Evolutionary conservation across 2,113 vertebrate species (phyloP).

Genomic region (Hypocryptadius cinnamomeus): DNA sequence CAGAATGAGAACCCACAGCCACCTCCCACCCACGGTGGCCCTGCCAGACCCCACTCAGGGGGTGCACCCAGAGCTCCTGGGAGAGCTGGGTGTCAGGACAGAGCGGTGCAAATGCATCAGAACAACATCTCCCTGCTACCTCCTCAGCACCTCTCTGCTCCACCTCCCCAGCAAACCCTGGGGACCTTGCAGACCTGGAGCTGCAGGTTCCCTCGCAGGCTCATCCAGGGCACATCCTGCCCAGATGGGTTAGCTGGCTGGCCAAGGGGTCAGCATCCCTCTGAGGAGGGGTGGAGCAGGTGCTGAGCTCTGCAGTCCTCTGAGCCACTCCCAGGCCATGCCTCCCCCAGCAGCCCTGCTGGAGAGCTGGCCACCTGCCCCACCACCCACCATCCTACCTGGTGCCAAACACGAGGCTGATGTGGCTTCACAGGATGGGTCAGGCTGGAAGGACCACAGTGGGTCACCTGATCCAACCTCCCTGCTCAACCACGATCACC

Average conservation of each 20-base stretch:
- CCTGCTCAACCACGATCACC: background rate
- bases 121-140: background rate
- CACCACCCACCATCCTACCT: background rate
- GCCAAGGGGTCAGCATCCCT: rapidly evolving
- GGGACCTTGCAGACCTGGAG: background rate
- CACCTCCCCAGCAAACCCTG: background rate
- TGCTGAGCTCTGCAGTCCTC: background rate
- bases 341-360: rapidly evolving
- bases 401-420: rapidly evolving
- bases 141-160: background rate
- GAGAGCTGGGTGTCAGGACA: background rate
- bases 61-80: background rate
- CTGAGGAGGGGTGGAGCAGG: background rate
- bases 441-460: background rate
- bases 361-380: background rate
- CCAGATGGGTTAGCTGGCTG: background rate
- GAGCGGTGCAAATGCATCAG: rapidly evolving
- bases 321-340: background rate
- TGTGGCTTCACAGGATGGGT: background rate
- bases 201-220: background rate
- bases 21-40: background rate
- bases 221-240: background rate
- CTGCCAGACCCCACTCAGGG: background rate
- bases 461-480: background rate
- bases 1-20: rapidly evolving